Conservation (phyloP, 2,888 invertebrate genomes). For the Scelioninae gen. 1 region DNA sequence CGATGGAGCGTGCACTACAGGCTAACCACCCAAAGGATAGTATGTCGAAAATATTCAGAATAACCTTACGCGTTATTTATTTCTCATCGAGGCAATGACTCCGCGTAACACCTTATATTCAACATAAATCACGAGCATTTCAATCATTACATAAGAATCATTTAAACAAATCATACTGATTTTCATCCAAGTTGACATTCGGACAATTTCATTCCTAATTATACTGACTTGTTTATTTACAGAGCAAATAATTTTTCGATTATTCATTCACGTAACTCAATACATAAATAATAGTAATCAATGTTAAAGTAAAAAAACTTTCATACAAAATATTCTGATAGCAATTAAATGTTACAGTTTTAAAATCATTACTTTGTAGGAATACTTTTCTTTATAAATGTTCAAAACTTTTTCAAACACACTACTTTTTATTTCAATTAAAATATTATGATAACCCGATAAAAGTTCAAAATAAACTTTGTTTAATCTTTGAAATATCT, state of each 20-base stretch:
- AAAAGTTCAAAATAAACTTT: too few relatives aligned
- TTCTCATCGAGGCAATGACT: slow-evolving; percentile 77
- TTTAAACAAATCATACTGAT: slow-evolving; percentile 40
- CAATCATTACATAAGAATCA: slow-evolving; percentile 49
- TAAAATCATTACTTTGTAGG: too few relatives aligned
- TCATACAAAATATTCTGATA: too few relatives aligned
- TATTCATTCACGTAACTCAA: slow-evolving; percentile 1
- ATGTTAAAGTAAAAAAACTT: too few relatives aligned
- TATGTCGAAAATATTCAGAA: slow-evolving; percentile 78
- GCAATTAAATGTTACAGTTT: too few relatives aligned
- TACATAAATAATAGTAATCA: neutral
- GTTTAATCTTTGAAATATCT: too few relatives aligned
- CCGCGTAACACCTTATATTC: slow-evolving; percentile 49
- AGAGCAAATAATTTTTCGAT: slow-evolving; percentile 8
- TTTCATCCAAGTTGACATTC: slow-evolving; percentile 21
- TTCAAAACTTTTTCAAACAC: too few relatives aligned
- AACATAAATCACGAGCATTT: slow-evolving; percentile 24
- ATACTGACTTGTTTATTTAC: slow-evolving; percentile 27
- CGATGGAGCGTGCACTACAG: slow-evolving; percentile 77
- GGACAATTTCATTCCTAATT: slow-evolving; percentile 32
- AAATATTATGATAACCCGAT: too few relatives aligned
- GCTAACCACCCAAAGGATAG: slow-evolving; percentile 83
- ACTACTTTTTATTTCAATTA: too few relatives aligned
- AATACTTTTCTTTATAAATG: too few relatives aligned
- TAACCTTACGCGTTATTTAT: slow-evolving; percentile 74